phyloP scores from a whole-genome alignment of 2,113 vertebrate genomes.

The Halcyon senegalensis region DNA sequence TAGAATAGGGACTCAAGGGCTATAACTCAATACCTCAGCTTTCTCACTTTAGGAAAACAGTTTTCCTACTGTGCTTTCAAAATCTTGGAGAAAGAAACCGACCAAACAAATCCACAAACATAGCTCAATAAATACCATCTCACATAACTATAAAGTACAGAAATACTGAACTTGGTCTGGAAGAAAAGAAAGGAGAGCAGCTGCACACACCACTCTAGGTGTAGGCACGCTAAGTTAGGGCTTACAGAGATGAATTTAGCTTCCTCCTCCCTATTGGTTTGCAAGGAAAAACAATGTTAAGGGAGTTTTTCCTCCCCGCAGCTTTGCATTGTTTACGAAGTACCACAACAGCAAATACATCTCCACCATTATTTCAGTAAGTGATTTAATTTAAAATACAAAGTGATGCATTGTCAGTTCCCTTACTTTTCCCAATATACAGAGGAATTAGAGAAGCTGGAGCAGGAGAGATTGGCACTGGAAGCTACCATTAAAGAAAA shows the following conservation, averaged over 20 bases:
- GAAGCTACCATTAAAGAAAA: slow-evolving; percentile 84
- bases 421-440: slow-evolving; percentile 18
- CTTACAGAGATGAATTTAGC: neutral
- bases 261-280: neutral
- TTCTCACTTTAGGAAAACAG: neutral
- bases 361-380: neutral
- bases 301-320: neutral
- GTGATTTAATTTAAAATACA: neutral
- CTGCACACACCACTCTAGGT: neutral
- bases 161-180: neutral
- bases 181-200: slow-evolving; percentile 14
- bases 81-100: neutral
- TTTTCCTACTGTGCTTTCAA: neutral
- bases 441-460: slow-evolving; percentile 89
- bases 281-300: neutral
- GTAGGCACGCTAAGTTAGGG: neutral
- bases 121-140: neutral
- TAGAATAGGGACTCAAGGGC: neutral
- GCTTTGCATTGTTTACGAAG: neutral
- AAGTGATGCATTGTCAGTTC: neutral
- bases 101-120: neutral
- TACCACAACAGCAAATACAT: neutral
- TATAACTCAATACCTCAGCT: neutral
- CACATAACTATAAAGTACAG: neutral
- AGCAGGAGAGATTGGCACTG: slow-evolving; percentile 84